A percentile compares a stretch with the other conserved stretches of the same genome.
phyloP scores from a whole-genome alignment of 2,113 vertebrate species.

The Elephantulus edwardii region DNA sequence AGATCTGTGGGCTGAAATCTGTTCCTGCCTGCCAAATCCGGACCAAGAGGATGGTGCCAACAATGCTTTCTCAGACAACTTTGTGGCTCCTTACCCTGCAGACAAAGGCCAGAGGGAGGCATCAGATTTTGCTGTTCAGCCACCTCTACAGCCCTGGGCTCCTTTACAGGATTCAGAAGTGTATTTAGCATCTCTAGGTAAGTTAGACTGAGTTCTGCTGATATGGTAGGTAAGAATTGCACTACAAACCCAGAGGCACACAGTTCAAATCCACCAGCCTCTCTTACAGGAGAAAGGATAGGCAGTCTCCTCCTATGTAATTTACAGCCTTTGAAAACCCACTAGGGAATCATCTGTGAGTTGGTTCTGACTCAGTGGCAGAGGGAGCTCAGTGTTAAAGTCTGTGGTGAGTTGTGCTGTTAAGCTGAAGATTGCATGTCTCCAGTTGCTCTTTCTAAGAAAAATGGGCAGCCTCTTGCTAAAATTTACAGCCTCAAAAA shows the following conservation, averaged over 20 bases:
- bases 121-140: background rate
- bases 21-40: slow-evolving; percentile 86
- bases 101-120: slow-evolving; percentile 42
- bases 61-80: slow-evolving; percentile 91
- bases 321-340: too few species aligned
- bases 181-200: slow-evolving; percentile 95
- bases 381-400: too few species aligned
- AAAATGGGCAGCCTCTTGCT: background rate
- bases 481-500: background rate
- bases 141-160: slow-evolving; percentile 87
- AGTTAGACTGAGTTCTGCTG: slow-evolving; percentile 50
- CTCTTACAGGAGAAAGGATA: too few species aligned
- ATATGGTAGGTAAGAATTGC: too few species aligned
- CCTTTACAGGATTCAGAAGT: slow-evolving; percentile 94
- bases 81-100: slow-evolving; percentile 74
- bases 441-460: too few species aligned
- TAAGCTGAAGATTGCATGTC: too few species aligned
- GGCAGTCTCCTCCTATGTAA: too few species aligned
- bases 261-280: too few species aligned
- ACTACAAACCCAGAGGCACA: too few species aligned
- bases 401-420: too few species aligned
- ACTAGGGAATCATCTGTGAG: too few species aligned
- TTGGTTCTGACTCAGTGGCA: too few species aligned
- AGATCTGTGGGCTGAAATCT: slow-evolving; percentile 96
- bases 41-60: slow-evolving; percentile 65